These are phyloP conservation scores for Actinernus sp. DNA, from an alignment of 92 coral and sea anemone genomes.

Conservation along the genomic window DNA sequence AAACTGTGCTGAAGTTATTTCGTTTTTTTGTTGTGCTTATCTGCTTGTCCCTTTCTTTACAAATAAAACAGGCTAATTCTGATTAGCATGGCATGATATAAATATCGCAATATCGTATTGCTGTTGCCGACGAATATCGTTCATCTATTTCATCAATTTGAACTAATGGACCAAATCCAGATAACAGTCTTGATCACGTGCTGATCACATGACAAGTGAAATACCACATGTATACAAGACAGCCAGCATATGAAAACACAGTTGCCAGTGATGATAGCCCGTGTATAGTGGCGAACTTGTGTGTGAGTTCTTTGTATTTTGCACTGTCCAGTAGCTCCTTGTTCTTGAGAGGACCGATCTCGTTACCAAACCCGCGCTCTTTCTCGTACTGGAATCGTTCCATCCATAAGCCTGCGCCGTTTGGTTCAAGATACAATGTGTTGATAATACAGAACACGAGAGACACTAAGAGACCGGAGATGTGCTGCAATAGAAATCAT, in stretches of 20 bases:
- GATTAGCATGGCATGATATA: too few relatives aligned
- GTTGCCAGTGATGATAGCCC: constrained; percentile 46
- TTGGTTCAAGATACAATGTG: constrained; percentile 26
- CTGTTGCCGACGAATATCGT: too few relatives aligned
- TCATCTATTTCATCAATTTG: too few relatives aligned
- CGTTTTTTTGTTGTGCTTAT: too few relatives aligned
- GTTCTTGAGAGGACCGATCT: constrained; percentile 36
- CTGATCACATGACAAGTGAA: constrained; percentile 23
- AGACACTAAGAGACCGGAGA: constrained; percentile 34
- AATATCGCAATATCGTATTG: too few relatives aligned
- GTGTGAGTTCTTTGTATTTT: constrained; percentile 32
- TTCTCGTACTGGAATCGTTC: constrained; percentile 36
- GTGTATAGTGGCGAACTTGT: constrained; percentile 27
- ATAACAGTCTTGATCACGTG: constrained; percentile 4
- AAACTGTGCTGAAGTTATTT: too few relatives aligned
- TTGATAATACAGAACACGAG: constrained; percentile 22
- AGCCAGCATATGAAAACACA: constrained; percentile 25
- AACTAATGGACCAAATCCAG: too few relatives aligned
- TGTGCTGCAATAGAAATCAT: constrained; percentile 10
- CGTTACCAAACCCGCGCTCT: constrained; percentile 48
- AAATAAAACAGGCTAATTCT: too few relatives aligned
- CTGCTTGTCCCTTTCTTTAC: too few relatives aligned
- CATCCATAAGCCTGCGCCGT: constrained; percentile 24
- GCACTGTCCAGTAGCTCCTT: constrained; percentile 16
- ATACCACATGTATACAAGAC: constrained; percentile 33